Percentiles rank a stretch among this genome's conserved stretches.
Conservation (phyloP, 2,888 invertebrate genomes). For the Plutella xylostella region DNA sequence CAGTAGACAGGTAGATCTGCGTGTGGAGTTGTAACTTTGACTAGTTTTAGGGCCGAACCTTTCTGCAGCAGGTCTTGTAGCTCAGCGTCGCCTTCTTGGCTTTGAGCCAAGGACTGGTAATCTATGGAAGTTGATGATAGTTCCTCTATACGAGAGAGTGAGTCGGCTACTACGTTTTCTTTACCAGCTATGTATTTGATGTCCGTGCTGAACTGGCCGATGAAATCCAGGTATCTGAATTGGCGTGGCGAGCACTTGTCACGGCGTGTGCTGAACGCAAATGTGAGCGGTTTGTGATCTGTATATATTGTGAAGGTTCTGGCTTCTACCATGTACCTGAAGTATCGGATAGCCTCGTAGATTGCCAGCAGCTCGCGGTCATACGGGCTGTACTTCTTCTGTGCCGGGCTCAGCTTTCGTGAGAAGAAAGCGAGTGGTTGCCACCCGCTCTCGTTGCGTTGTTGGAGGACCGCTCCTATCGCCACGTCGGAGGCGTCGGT, state of each 20-base stretch:
- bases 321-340: slow-evolving; percentile 7
- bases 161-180: slow-evolving; percentile 19
- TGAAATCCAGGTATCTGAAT: slow-evolving; percentile 24
- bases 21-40: no score
- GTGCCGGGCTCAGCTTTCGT: slow-evolving; percentile 10
- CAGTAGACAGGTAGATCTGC: no score
- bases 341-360: slow-evolving; percentile 4
- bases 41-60: no score
- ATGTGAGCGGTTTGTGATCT: slow-evolving; percentile 28
- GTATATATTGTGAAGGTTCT: slow-evolving; percentile 24
- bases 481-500: slow-evolving; percentile 2
- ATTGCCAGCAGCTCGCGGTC: slow-evolving; percentile 15
- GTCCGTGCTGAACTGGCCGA: slow-evolving; percentile 25
- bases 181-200: slow-evolving; percentile 14
- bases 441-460: not conserved
- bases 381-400: slow-evolving; percentile 9
- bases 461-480: not conserved
- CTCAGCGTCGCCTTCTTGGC: no score
- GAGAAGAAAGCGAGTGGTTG: slow-evolving; percentile 14
- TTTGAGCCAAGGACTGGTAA: no score
- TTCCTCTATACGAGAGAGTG: slow-evolving; percentile 17
- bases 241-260: slow-evolving; percentile 26
- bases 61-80: no score
- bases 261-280: slow-evolving; percentile 24
- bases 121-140: no score